Evolutionary conservation across 23 tunicate species (phyloP).

Genomic region (Oikopleura dioica): DNA sequence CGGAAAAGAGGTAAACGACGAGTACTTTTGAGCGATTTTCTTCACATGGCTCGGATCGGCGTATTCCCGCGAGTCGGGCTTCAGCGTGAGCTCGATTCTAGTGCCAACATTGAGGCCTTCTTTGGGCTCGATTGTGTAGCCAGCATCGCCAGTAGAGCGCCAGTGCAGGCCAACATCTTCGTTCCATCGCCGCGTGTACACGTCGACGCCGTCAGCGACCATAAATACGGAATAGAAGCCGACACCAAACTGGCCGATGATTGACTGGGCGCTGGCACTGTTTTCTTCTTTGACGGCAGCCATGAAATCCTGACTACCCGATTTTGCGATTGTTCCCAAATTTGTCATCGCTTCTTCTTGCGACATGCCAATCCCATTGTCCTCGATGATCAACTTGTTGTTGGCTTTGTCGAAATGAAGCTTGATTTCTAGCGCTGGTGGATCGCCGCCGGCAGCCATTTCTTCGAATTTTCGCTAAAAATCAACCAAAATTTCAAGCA

Average conservation of each 20-base stretch:
- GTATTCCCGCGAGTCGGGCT: constrained; percentile 69
- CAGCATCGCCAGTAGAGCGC: neutral
- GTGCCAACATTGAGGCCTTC: constrained; percentile 46
- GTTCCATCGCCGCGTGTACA: constrained; percentile 25
- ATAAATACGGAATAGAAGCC: constrained; percentile 81
- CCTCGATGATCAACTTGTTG: constrained; percentile 68
- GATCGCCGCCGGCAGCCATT: constrained; percentile 14
- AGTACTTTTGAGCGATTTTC: constrained; percentile 45
- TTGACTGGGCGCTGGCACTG: constrained; percentile 13
- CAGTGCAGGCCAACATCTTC: neutral
- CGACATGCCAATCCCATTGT: constrained; percentile 79
- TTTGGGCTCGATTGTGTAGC: neutral
- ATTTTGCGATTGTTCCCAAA: constrained; percentile 60
- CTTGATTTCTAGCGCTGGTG: constrained; percentile 29
- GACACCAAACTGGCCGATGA: constrained; percentile 97
- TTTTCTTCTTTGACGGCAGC: constrained; percentile 30
- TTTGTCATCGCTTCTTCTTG: constrained; percentile 39
- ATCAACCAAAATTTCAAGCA: too few relatives aligned
- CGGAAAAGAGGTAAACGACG: constrained; percentile 63
- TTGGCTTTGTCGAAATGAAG: constrained; percentile 40
- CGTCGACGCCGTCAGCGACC: constrained; percentile 71
- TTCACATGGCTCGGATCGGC: constrained; percentile 46
- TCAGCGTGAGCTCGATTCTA: constrained; percentile 35
- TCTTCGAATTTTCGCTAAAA: too few relatives aligned
- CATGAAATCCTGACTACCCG: constrained; percentile 62